A percentile compares a stretch with the other conserved stretches of the same genome.
phyloP scores from a whole-genome alignment of 2,888 invertebrate species.

The Drosophila infuscata region DNA sequence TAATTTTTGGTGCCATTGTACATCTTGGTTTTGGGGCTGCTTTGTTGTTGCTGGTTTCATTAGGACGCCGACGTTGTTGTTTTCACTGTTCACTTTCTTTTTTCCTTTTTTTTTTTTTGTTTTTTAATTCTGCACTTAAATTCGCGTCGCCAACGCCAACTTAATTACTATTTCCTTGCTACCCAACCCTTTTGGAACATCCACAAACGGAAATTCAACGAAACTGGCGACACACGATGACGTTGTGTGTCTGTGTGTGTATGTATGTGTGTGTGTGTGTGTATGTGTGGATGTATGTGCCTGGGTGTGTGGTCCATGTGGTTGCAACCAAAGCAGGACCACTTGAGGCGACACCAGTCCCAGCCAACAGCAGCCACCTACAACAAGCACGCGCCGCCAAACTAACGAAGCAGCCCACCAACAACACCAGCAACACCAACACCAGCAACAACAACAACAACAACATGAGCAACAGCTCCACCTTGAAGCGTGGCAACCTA shows the following conservation, averaged over 20 bases:
- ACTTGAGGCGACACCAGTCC: constrained; percentile 77
- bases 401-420: constrained; percentile 78
- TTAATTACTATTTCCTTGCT: constrained; percentile 75
- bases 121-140: constrained; percentile 52
- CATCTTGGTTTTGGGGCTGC: neutral
- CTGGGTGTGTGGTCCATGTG: constrained; percentile 46
- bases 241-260: constrained; percentile 7
- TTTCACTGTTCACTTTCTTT: constrained; percentile 1
- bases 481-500: constrained; percentile 66
- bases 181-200: constrained; percentile 3
- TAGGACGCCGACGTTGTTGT: constrained; percentile 38
- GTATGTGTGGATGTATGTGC: constrained; percentile 9
- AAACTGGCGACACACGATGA: constrained; percentile 43
- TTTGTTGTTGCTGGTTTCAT: constrained; percentile 41
- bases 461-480: constrained; percentile 54
- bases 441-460: constrained; percentile 34
- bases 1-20: neutral
- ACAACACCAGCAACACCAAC: constrained; percentile 38
- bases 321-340: constrained; percentile 81
- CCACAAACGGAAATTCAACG: constrained; percentile 21
- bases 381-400: constrained; percentile 61
- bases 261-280: constrained; percentile 15
- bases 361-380: constrained; percentile 49
- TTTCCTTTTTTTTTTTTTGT: constrained; percentile 28
- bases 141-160: constrained; percentile 69